Conservation (phyloP, 2,113 vertebrate genomes). For the Zeus faber region DNA sequence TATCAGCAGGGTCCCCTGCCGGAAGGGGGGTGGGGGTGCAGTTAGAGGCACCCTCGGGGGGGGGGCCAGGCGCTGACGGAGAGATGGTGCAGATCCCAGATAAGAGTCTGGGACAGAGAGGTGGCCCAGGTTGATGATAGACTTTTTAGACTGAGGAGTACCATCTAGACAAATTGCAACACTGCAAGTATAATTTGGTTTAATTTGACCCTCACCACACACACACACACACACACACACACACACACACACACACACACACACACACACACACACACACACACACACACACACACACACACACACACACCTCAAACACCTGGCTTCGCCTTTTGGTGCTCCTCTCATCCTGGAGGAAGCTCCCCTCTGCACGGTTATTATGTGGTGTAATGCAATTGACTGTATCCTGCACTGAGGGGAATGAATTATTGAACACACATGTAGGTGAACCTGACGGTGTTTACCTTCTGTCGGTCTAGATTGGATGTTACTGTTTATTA, state of each 20-base stretch:
- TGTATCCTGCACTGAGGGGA: constrained; percentile 19
- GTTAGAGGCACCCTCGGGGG: neutral
- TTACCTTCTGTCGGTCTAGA: too few species aligned
- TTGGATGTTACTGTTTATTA: too few species aligned
- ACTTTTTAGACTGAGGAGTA: too few species aligned
- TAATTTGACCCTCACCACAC: too few species aligned
- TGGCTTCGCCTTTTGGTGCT: constrained; percentile 30
- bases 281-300: constrained; percentile 9
- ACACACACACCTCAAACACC: constrained; percentile 19
- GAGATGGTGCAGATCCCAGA: neutral
- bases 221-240: too few species aligned
- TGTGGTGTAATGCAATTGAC: constrained; percentile 17
- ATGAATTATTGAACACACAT: constrained; percentile 41
- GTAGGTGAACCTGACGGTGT: too few species aligned
- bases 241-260: neutral
- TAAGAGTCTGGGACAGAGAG: neutral
- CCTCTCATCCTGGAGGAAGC: constrained; percentile 12
- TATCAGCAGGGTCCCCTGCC: constrained; percentile 38
- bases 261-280: constrained; percentile 7
- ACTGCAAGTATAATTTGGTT: too few species aligned
- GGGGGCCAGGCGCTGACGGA: neutral
- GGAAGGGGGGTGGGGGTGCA: neutral
- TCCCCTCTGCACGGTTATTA: constrained; percentile 12
- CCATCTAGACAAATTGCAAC: too few species aligned
- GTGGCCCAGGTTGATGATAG: neutral